Evolutionary conservation across 2,888 invertebrate species (phyloP).

Genomic region (Empis stercorea): DNA sequence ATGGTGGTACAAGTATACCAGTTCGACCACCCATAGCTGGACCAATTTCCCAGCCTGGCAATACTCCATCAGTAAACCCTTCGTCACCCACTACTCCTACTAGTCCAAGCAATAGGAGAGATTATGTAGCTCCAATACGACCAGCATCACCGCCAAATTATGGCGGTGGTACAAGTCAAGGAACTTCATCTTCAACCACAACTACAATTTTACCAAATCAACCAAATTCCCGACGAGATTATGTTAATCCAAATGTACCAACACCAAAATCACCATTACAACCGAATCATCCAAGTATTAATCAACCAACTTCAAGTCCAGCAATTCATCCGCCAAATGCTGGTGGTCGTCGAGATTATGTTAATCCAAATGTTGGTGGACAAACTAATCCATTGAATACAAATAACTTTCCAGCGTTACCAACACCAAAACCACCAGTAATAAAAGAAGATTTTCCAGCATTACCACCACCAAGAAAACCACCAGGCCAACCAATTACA

Average conservation of each 20-base stretch:
- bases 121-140: constrained; percentile 1
- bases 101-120: constrained; percentile 2
- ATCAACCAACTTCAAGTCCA: not conserved
- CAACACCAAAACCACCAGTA: constrained; percentile 10
- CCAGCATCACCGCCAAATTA: not conserved
- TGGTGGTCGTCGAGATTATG: not conserved
- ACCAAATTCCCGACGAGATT: constrained; percentile 4
- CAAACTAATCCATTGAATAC: not conserved
- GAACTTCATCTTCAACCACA: not conserved
- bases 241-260: constrained; percentile 5
- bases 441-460: constrained; percentile 25
- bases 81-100: not conserved
- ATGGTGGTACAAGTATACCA: not conserved
- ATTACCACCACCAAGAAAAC: constrained; percentile 17
- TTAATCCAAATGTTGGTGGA: constrained; percentile 3
- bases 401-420: constrained; percentile 10
- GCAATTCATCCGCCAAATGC: not conserved
- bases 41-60: not conserved
- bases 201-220: not conserved
- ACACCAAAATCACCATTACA: not conserved
- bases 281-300: not conserved
- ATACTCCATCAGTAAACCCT: not conserved
- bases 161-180: not conserved
- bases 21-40: not conserved
- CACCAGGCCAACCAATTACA: constrained; percentile 12